Percentiles rank a stretch among this genome's conserved stretches.
Evolutionary conservation across 2,888 invertebrate species (phyloP).

Genomic region (Meteorus colon): DNA sequence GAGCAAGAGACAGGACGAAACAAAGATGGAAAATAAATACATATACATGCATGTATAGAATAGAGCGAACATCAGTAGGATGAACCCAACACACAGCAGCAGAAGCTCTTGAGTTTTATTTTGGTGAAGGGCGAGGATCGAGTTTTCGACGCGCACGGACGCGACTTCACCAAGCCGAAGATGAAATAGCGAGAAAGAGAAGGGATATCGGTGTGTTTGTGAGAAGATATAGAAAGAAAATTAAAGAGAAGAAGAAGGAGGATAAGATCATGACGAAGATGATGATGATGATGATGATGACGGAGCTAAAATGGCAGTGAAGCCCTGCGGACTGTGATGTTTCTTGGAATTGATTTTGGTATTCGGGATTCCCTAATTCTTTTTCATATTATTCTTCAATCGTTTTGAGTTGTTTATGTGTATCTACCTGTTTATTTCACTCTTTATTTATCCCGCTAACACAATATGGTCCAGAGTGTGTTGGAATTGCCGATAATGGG

Average conservation of each 20-base stretch:
- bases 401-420: conserved; percentile 18
- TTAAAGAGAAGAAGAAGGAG: too few relatives aligned
- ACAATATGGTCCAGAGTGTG: conserved; percentile 51
- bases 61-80: conserved; percentile 39
- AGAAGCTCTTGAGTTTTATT: conserved; percentile 4
- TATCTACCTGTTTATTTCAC: conserved; percentile 22
- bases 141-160: conserved; percentile 26
- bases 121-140: conserved; percentile 19
- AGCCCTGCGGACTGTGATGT: conserved; percentile 36
- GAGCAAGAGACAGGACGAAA: conserved; percentile 41
- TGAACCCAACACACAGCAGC: conserved; percentile 44
- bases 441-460: conserved; percentile 24
- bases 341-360: conserved; percentile 61
- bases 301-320: conserved; percentile 7
- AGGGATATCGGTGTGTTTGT: too few relatives aligned
- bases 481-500: conserved; percentile 63
- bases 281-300: too few relatives aligned
- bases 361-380: conserved; percentile 47
- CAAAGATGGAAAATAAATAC: conserved; percentile 47
- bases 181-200: not conserved
- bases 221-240: too few relatives aligned
- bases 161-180: conserved; percentile 24
- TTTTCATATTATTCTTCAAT: not conserved
- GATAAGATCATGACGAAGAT: too few relatives aligned
- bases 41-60: conserved; percentile 21